Percentiles rank a stretch among this genome's conserved stretches.
Evolutionary conservation across 1,140 invertebrate species (phyloP).

Genomic region (Teleogryllus occipitalis): DNA sequence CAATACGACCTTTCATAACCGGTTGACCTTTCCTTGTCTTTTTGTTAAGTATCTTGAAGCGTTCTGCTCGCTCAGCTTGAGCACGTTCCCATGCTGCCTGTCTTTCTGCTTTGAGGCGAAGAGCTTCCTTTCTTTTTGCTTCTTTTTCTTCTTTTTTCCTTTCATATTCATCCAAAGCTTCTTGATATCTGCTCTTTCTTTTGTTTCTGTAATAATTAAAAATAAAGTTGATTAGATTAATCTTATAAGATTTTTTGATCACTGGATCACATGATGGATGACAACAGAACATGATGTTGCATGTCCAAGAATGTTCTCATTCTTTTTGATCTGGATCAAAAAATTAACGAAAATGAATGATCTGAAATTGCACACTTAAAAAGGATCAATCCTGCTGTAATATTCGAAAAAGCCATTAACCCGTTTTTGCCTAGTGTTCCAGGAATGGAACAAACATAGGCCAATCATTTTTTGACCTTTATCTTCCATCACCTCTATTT

Average conservation of each 20-base stretch:
- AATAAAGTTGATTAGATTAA: not conserved
- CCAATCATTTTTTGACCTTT: no score
- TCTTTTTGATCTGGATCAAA: not conserved
- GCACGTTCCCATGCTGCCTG: conserved; percentile 53
- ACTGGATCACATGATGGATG: no score
- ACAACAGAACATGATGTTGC: no score
- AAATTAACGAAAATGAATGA: not conserved
- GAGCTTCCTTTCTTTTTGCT: conserved; percentile 40
- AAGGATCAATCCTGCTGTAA: no score
- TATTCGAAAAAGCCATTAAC: no score
- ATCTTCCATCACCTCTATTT: no score
- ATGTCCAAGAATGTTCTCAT: no score
- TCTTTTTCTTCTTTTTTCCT: conserved; percentile 47
- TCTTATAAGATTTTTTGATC: not conserved
- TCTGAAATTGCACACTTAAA: no score
- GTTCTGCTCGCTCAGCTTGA: conserved; percentile 53
- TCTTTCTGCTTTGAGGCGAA: conserved; percentile 44
- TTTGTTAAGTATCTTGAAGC: conserved; percentile 56
- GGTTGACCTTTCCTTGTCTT: conserved; percentile 69
- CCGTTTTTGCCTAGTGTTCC: no score
- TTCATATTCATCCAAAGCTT: conserved; percentile 46
- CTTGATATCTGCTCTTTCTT: conserved; percentile 38
- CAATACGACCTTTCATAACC: conserved; percentile 62
- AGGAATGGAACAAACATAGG: no score
- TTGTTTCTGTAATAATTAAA: conserved; percentile 21